These are phyloP conservation scores for Nephrocerus scutellatus DNA, from an alignment of 2,888 invertebrate species.

Conservation along the genomic window DNA sequence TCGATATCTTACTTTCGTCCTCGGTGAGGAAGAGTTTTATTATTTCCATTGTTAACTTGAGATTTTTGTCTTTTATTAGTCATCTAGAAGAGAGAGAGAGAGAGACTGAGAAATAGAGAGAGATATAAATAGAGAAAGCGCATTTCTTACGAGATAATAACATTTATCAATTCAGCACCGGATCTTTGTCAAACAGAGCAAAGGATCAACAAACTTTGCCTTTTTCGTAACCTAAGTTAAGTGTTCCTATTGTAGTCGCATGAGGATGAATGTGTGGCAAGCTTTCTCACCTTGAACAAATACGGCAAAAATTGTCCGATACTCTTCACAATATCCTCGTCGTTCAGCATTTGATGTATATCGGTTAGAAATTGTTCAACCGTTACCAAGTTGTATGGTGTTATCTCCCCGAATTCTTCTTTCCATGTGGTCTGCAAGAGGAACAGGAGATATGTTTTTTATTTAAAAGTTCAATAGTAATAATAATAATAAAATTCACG, in stretches of 20 bases:
- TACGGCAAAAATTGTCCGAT: slow-evolving; percentile 73
- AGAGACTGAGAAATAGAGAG: neutral
- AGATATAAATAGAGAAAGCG: neutral
- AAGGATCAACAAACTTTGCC: too few species aligned
- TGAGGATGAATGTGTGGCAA: too few species aligned
- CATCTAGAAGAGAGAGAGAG: neutral
- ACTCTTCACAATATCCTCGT: slow-evolving; percentile 64
- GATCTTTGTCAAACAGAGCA: too few species aligned
- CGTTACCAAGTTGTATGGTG: slow-evolving; percentile 73
- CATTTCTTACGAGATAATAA: too few species aligned
- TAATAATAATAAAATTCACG: too few species aligned
- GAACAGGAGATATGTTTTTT: too few species aligned
- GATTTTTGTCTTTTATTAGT: too few species aligned
- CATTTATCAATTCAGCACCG: too few species aligned
- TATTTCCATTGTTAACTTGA: too few species aligned
- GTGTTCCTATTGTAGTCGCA: too few species aligned
- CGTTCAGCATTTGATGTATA: slow-evolving; percentile 75
- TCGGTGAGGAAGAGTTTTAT: slow-evolving; percentile 74
- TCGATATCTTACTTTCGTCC: slow-evolving; percentile 67
- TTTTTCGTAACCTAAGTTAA: too few species aligned
- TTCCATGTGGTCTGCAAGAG: slow-evolving; percentile 80
- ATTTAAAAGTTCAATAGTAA: too few species aligned
- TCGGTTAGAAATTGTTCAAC: slow-evolving; percentile 75
- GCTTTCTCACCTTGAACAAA: slow-evolving; percentile 68
- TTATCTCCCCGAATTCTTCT: slow-evolving; percentile 74